Evolutionary conservation across 92 coral and sea anemone species (phyloP), one percentile per base, ranked within the genome.

Genomic region (Diadumene lineata): DNA sequence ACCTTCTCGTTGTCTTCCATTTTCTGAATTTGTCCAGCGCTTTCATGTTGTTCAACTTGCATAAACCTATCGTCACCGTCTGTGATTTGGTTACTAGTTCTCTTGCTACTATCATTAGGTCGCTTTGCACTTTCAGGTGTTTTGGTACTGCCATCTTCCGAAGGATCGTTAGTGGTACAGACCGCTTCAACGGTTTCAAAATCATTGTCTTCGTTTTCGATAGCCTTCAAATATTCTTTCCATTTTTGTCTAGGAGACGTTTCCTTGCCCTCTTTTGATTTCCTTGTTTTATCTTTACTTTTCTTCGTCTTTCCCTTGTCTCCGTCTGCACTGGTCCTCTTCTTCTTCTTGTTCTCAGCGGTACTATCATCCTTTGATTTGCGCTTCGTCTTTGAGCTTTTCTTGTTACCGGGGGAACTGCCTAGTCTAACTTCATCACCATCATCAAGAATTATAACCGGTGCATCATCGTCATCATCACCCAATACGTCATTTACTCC

Each of bases 191-290:
- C 83, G 51, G 84, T 63, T 60, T 91, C 93, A 73, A 88, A 91
- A 72, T 91, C 97, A 43, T 84, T 82, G 73, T 91, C 97, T 48
- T 88, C 81, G 46, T 70, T 66, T 25, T 86, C 90, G 63, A 81
- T 56, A 34, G 44, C 71, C 57, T 86, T 72, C 23, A 83, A 64
- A 64, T 68, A 86, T 48, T 76, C 78, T 18, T 69, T 78, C 88
- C 89, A 83, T 30, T 64, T 88, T 70, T 61, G 78, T 33, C 44
- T 24, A 32, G 85, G 86, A 1, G 89, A 69, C 33, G 75, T 60
- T 55, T 67, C 64, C 64, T 74, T 80, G 22, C 56, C 60, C 1
- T 77, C 78, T 29, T 60, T 86, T 16, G 76, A 34, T 25, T 67
- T 64, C 70, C 34, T 75, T 72, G 26, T 25, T 67, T 56, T 66